phyloP scores from a whole-genome alignment of 2,797 vertebrate species.

The Pseudomugil tenellus region DNA sequence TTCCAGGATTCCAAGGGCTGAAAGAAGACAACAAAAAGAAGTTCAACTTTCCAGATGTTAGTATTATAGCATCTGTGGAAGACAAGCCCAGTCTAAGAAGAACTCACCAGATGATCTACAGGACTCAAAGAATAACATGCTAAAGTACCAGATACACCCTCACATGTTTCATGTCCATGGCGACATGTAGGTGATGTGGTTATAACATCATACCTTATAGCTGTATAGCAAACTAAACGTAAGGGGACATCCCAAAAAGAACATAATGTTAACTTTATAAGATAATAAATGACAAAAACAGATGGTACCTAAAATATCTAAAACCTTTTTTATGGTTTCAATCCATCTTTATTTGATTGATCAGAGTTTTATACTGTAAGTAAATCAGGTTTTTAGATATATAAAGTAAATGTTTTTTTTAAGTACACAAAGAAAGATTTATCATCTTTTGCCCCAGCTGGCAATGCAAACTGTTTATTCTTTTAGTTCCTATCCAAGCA shows the following conservation, averaged over 20 bases:
- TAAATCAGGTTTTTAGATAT: background rate
- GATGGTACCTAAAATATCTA: background rate
- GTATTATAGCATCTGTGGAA: no score
- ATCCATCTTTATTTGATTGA: background rate
- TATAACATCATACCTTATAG: background rate
- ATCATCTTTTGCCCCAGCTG: background rate
- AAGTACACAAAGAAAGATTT: background rate
- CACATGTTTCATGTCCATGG: background rate
- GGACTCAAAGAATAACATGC: no score
- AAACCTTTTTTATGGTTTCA: background rate
- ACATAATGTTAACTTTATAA: background rate
- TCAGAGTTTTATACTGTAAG: background rate
- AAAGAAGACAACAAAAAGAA: no score
- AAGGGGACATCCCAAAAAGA: background rate
- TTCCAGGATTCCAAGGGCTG: no score
- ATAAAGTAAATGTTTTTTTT: background rate
- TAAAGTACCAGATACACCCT: background rate
- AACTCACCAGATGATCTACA: no score
- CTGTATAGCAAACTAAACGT: background rate
- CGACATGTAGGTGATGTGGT: background rate
- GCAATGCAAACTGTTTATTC: background rate
- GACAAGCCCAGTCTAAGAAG: no score
- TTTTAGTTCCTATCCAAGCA: no score
- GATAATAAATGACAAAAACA: background rate
- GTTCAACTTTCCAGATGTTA: no score